phyloP scores from a whole-genome alignment of 2,797 vertebrate genomes.

The Stomatorhinus walkeri region DNA sequence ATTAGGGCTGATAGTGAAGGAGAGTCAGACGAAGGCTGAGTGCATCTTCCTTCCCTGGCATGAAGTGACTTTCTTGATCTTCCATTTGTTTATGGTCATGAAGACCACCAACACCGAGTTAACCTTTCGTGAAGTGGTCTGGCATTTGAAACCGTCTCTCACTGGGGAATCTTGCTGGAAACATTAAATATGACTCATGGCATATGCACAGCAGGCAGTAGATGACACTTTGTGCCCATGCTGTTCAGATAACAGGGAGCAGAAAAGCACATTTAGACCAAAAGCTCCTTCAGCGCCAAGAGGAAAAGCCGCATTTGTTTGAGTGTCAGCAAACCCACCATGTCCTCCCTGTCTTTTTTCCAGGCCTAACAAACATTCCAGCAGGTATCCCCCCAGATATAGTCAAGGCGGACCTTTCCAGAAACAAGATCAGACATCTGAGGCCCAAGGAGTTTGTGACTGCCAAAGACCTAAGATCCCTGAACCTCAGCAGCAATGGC shows the following conservation, averaged over 20 bases:
- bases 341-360: not conserved
- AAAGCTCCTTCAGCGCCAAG: not conserved
- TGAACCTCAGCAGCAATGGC: conserved; percentile 87
- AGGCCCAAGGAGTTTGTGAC: conserved; percentile 80
- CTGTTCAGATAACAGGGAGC: not conserved
- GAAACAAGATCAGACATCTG: conserved; percentile 80
- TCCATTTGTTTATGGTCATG: not conserved
- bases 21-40: not conserved
- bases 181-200: not conserved
- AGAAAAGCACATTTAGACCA: not conserved
- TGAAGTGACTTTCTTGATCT: not conserved
- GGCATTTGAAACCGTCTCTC: not conserved
- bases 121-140: not conserved
- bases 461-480: conserved; percentile 77
- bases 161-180: not conserved
- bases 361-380: conserved; percentile 81
- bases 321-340: not conserved
- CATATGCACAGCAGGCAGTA: not conserved
- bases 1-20: not conserved
- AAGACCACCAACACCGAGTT: conserved; percentile 4
- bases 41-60: not conserved
- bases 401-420: conserved; percentile 83
- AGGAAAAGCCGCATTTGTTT: not conserved
- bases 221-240: not conserved
- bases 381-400: conserved; percentile 77